Conservation (phyloP, 2,113 vertebrate genomes). For the Gymnorhina tibicen region DNA sequence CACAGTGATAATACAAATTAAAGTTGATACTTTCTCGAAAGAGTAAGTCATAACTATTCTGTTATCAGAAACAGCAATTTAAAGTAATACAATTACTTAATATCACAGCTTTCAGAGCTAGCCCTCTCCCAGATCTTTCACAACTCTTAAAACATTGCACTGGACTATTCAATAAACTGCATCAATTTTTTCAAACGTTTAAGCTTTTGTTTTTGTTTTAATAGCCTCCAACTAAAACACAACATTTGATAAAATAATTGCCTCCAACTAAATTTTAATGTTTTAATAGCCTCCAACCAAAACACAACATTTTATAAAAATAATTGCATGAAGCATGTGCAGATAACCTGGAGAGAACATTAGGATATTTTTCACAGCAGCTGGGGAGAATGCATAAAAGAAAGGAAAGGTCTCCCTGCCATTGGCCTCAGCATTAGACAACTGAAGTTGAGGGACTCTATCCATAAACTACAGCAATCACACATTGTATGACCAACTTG, state of each 20-base stretch:
- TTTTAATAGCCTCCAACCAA: background rate
- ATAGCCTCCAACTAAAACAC: background rate
- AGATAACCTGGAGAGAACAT: background rate
- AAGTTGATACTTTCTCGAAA: background rate
- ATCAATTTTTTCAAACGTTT: background rate
- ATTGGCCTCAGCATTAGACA: background rate
- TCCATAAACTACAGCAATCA: background rate
- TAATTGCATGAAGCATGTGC: background rate
- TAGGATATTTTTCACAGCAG: background rate
- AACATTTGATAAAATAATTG: background rate
- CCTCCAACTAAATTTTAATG: too few relatives aligned
- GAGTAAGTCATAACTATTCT: background rate
- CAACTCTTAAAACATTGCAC: background rate
- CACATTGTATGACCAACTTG: background rate
- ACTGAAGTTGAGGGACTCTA: background rate
- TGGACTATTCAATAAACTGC: background rate
- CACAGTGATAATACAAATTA: slow-evolving; percentile 15
- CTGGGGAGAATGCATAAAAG: background rate
- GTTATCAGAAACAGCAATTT: slow-evolving; percentile 5
- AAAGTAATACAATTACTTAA: background rate
- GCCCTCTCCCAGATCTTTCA: background rate
- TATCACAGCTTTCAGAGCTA: background rate
- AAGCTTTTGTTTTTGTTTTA: background rate
- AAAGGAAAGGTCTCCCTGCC: background rate
- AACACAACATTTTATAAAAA: background rate